These are phyloP conservation scores for Formica selysi DNA, from an alignment of 1,140 invertebrate genomes.

Conservation along the genomic window DNA sequence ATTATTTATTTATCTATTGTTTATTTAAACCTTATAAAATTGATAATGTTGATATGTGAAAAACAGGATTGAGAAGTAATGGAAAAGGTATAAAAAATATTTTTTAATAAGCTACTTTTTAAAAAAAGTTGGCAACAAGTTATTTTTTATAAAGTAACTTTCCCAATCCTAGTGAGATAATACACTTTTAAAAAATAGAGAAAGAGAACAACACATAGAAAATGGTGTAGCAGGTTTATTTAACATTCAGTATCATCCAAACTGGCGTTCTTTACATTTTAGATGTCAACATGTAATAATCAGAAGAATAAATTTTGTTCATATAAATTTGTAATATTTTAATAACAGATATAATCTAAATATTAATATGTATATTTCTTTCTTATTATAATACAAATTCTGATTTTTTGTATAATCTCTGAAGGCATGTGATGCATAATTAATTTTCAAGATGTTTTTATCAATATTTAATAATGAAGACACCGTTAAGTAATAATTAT, in stretches of 20 bases:
- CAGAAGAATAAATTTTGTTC: constrained; percentile 71
- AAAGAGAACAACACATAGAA: constrained; percentile 41
- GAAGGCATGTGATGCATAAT: constrained; percentile 66
- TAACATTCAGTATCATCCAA: constrained; percentile 66
- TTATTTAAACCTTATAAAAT: constrained; percentile 19
- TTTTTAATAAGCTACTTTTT: no score
- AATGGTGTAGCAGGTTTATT: constrained; percentile 65
- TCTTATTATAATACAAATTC: constrained; percentile 68
- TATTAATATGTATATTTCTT: constrained; percentile 66
- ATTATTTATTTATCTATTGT: constrained; percentile 12
- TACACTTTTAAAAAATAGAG: neutral
- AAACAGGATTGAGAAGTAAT: neutral
- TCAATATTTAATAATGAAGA: constrained; percentile 45
- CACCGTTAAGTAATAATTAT: constrained; percentile 24
- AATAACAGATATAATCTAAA: constrained; percentile 71
- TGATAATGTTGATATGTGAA: neutral
- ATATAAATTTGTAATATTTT: constrained; percentile 74
- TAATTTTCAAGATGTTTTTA: constrained; percentile 49
- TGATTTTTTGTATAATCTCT: constrained; percentile 65
- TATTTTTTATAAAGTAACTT: no score
- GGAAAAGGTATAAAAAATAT: no score
- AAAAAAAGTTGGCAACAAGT: no score
- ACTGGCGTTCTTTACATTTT: constrained; percentile 63
- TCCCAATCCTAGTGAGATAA: neutral
- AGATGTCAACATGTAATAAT: constrained; percentile 66